These are phyloP conservation scores for Pangasius macronema DNA, from an alignment of 2,797 vertebrate genomes.

Conservation along the genomic window DNA sequence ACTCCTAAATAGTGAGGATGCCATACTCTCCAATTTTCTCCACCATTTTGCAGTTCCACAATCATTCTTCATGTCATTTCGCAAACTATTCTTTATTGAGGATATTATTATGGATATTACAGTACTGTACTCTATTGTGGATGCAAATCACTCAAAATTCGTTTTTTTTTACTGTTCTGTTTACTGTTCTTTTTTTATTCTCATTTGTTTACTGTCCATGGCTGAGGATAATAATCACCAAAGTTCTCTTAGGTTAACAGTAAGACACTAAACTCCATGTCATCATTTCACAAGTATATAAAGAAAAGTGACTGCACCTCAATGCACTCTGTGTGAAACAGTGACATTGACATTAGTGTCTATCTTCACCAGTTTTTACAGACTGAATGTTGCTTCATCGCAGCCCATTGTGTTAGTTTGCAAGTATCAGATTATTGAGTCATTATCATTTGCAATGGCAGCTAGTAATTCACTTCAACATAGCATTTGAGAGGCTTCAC, in stretches of 20 bases:
- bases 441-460: not conserved
- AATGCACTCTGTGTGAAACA: not conserved
- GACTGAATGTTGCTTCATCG: not conserved
- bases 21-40: not conserved
- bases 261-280: not conserved
- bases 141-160: not conserved
- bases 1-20: not conserved
- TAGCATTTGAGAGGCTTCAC: not conserved
- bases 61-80: not conserved
- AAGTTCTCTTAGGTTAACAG: not conserved
- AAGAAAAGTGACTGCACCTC: no score
- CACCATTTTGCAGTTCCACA: not conserved
- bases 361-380: not conserved
- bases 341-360: not conserved
- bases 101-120: not conserved
- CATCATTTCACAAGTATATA: not conserved
- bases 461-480: not conserved
- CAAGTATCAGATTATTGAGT: not conserved
- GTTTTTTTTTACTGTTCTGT: not conserved
- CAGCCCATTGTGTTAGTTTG: not conserved
- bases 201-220: not conserved
- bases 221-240: not conserved
- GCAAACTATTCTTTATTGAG: not conserved
- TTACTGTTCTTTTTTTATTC: not conserved
- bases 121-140: not conserved